Percentiles rank a stretch among this genome's conserved stretches.
Conservation (phyloP, 2,797 vertebrate species). For the Phyllotis vaccarum region DNA sequence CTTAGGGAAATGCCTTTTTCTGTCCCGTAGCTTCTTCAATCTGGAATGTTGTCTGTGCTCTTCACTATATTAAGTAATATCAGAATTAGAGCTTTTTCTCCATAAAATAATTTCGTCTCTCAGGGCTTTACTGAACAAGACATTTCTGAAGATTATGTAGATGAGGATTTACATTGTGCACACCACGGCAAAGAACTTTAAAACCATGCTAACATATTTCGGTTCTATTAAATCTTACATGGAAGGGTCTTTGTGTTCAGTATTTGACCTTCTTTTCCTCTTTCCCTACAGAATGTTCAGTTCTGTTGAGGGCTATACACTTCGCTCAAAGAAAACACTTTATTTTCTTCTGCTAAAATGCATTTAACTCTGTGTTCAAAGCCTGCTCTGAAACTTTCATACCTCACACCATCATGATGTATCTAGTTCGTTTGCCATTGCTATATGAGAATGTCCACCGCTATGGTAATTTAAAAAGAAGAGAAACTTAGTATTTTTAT, state of each 20-base stretch:
- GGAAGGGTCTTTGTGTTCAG: not conserved
- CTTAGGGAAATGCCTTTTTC: not conserved
- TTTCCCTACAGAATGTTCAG: not conserved
- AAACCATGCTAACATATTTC: conserved; percentile 13
- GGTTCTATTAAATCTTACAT: not conserved
- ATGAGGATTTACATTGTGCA: not conserved
- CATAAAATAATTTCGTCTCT: conserved; percentile 34
- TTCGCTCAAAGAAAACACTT: not conserved
- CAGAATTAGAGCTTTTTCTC: not conserved
- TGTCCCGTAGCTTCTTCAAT: not conserved
- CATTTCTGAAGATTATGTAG: conserved; percentile 8
- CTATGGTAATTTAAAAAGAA: not conserved
- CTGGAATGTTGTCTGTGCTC: not conserved
- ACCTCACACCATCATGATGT: not conserved
- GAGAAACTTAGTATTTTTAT: not conserved
- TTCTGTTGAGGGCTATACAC: not conserved
- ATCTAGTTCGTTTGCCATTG: not conserved
- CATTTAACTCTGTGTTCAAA: not conserved
- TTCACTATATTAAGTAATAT: not conserved
- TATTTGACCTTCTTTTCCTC: not conserved
- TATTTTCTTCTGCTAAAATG: not conserved
- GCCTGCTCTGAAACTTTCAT: not conserved
- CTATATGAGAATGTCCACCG: not conserved
- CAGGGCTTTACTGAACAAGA: not conserved
- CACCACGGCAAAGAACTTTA: not conserved